A percentile compares a stretch with the other conserved stretches of the same genome.
phyloP scores from a whole-genome alignment of 1,140 invertebrate species.

The Yoshiicerus persimilis region DNA sequence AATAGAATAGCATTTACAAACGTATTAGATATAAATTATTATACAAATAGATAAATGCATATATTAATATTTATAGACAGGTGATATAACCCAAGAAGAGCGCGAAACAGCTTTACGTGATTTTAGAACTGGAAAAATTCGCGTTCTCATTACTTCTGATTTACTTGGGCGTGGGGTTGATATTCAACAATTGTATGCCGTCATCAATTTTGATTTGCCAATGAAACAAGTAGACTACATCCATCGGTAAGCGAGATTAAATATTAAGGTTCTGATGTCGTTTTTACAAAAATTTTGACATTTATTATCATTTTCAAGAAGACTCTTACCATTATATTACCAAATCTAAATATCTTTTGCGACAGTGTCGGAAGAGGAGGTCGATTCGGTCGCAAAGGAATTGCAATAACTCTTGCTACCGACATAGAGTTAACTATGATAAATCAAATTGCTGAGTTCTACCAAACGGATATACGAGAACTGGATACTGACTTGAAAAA shows the following conservation, averaged over 20 bases:
- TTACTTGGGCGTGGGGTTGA: conserved; percentile 26
- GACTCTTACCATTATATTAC: too few species aligned
- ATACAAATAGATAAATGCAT: too few species aligned
- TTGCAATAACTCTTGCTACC: not conserved
- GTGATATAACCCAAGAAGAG: not conserved
- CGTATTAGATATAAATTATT: too few species aligned
- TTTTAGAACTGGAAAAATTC: not conserved
- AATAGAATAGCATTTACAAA: too few species aligned
- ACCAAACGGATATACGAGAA: not conserved
- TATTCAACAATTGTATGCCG: conserved; percentile 5
- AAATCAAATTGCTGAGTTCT: not conserved
- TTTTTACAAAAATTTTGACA: too few species aligned
- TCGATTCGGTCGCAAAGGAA: not conserved
- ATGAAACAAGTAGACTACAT: not conserved
- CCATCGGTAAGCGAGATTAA: too few species aligned
- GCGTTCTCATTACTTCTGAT: not conserved
- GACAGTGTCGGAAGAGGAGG: not conserved
- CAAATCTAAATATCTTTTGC: too few species aligned
- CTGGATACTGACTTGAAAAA: too few species aligned
- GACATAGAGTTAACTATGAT: not conserved
- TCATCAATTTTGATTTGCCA: conserved; percentile 27
- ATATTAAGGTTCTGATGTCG: too few species aligned
- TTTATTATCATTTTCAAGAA: too few species aligned
- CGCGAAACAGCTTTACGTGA: not conserved
- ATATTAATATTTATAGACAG: too few species aligned